Evolutionary conservation across 2,797 vertebrate genomes (phyloP), one percentile per base, ranked within the genome.

Genomic region (Sphenopsis melanotis): DNA sequence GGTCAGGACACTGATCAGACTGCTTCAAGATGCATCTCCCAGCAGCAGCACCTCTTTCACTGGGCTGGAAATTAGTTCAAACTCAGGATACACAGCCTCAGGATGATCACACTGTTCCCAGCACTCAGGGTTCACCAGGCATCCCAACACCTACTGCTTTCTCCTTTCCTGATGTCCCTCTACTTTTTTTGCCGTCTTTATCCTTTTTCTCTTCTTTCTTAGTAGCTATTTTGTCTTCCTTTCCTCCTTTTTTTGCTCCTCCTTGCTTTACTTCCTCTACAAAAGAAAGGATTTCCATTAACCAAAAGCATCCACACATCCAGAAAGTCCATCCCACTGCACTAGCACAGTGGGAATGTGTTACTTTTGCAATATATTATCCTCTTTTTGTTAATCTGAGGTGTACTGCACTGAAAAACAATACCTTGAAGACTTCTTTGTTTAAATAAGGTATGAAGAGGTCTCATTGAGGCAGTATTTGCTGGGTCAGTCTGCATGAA

Each of bases 111-210:
- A 7, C 11, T 30, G 23, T 39, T 39, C 23, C 32, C 74, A 69
- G 42, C 44, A 69, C 46, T 18, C 24, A 15, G 11, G 36, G 81
- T 55, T 52, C 56, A 26, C 6, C 36, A 55, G 39, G 7, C 34
- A 83, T 39, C 24, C 34, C 71, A 70, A 9, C 9, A 91, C 97
- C 41, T 91, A 98, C 98, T 98, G 97, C 97, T 23, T 96, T 98
- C 47, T 98, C 98, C 49, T 96, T 98, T 42, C 61, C 87, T 36
- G 90, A 23, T 93, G 96, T 98, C 57, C 61, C 16, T 50, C 83
- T 82, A 89, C 80, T 94, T 95, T 95, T 98, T 89, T 90, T 98
- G 70, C 98, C 96, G n/a, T 98, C 98, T 94, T 97, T 98, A 21
- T 97, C 94, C 92, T 77, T 98, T 78, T 90, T 98, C 61, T 97